Evolutionary conservation across 2,888 invertebrate genomes (phyloP).

Genomic region (Lypha dubia): DNA sequence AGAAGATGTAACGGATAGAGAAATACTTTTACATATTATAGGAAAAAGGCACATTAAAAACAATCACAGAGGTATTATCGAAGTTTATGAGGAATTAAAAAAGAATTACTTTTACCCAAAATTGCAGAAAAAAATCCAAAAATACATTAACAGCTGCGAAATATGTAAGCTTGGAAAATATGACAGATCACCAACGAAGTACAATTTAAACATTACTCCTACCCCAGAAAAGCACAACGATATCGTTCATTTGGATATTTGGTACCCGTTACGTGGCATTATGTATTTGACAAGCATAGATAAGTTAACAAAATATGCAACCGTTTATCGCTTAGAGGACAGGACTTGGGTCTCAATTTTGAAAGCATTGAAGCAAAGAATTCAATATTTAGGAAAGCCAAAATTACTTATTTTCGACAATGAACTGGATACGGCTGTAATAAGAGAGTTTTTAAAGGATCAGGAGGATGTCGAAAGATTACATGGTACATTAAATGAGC

Average conservation of each 20-base stretch:
- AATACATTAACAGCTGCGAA: background rate
- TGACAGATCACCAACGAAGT: constrained; percentile 16
- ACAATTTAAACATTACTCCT: constrained; percentile 20
- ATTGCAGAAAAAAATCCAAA: no score
- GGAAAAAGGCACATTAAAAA: no score
- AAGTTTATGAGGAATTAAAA: no score
- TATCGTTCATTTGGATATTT: constrained; percentile 20
- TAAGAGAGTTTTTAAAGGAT: constrained; percentile 1
- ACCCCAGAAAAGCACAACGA: constrained; percentile 11
- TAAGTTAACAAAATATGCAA: constrained; percentile 15
- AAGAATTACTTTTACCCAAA: no score
- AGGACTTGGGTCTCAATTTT: constrained; percentile 37
- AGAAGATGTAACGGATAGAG: no score
- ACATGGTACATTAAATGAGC: constrained; percentile 4
- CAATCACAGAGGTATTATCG: no score
- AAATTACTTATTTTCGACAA: constrained; percentile 9
- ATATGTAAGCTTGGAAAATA: constrained; percentile 18
- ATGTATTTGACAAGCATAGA: constrained; percentile 14
- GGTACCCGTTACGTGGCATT: background rate
- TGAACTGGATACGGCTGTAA: background rate
- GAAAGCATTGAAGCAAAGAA: constrained; percentile 9
- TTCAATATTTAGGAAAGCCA: constrained; percentile 19
- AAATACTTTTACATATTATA: no score
- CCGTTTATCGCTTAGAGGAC: background rate
- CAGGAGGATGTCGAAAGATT: constrained; percentile 14